Base-by-base conservation (phyloP, 2,797 vertebrate genomes). In the Epinephelus awoara region DNA sequence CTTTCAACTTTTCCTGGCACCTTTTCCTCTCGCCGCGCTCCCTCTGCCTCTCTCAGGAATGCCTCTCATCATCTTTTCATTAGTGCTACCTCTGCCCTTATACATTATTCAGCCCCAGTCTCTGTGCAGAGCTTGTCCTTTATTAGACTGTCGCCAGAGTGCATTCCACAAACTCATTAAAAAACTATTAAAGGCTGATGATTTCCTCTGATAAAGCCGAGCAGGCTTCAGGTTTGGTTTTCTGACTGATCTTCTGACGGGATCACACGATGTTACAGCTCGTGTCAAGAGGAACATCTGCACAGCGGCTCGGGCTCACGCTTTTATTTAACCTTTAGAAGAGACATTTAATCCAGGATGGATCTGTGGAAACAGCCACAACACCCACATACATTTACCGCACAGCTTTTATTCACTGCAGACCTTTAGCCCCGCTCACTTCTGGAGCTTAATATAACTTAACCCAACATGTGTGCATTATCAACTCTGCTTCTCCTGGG, bases 121-220 rank as follows among this genome's bases (percentile, higher is more conserved):
- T 93, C 90, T 58, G 83, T 80, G 89, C 83, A 74, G 82, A 89
- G 84, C 90, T 90, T 77, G 91, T 93, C 91, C 92, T 94, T 92
- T 93, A 94, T 94, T 93, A 94, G 90, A 90, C 88, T 86, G 93
- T 93, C 90, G 80, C 93, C 89, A 89, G 87, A 93, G 89, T 89
- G 92, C 92, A 89, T 94, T 94, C 79, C 85, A 88, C 91, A 94
- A 95, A 94, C 93, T 95, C 94, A 95, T 95, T 95, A 95, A 95
- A 94, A 93, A 92, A 88, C 93, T 88, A 95, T 95, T 95, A 94
- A 88, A 91, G 88, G 63, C 85, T 69, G 90, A 86, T 85, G 90
- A 93, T 93, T 92, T 90, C 78, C 83, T 90, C 84, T 89, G 91
- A 93, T 92, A 87, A 80, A 81, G 72, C 75, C 15, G 23, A 55